phyloP scores from a whole-genome alignment of 1,140 invertebrate species.

The Panagrolaimus sp. region DNA sequence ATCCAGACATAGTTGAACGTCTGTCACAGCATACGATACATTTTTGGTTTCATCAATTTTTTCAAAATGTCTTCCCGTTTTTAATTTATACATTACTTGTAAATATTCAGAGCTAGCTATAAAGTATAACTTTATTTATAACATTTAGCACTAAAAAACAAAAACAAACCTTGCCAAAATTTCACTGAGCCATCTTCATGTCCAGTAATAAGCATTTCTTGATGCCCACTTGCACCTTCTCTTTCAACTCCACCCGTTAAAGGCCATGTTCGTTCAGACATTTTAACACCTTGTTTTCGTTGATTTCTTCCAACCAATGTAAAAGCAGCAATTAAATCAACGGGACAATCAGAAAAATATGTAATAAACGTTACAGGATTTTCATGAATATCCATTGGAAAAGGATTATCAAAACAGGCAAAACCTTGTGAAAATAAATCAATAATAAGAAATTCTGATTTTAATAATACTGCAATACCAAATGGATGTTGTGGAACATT shows the following conservation, averaged over 20 bases:
- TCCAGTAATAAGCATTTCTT: conserved; percentile 55
- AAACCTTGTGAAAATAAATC: conserved; percentile 80
- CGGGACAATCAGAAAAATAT: conserved; percentile 93
- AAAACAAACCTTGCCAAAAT: conserved; percentile 58
- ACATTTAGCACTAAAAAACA: no score
- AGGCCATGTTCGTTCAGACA: conserved; percentile 68
- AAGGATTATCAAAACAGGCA: conserved; percentile 93
- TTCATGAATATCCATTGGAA: conserved; percentile 98
- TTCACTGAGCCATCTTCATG: conserved; percentile 57
- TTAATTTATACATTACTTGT: conserved; percentile 92
- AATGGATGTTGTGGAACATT: conserved; percentile 85
- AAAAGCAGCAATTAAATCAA: conserved; percentile 86
- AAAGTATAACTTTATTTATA: no score
- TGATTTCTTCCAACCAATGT: conserved; percentile 76
- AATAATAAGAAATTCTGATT: conserved; percentile 95
- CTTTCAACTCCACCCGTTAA: conserved; percentile 49
- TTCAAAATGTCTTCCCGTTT: conserved; percentile 89
- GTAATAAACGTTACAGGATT: conserved; percentile 89
- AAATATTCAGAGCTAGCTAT: conserved; percentile 64
- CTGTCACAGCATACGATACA: conserved; percentile 85
- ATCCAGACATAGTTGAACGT: conserved; percentile 84
- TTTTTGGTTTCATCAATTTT: conserved; percentile 65
- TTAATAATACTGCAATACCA: conserved; percentile 88
- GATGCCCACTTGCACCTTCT: conserved; percentile 57
- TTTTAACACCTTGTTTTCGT: conserved; percentile 70